These are phyloP conservation scores for Corythornis madagascariensis DNA, from an alignment of 2,113 vertebrate species.

Conservation along the genomic window DNA sequence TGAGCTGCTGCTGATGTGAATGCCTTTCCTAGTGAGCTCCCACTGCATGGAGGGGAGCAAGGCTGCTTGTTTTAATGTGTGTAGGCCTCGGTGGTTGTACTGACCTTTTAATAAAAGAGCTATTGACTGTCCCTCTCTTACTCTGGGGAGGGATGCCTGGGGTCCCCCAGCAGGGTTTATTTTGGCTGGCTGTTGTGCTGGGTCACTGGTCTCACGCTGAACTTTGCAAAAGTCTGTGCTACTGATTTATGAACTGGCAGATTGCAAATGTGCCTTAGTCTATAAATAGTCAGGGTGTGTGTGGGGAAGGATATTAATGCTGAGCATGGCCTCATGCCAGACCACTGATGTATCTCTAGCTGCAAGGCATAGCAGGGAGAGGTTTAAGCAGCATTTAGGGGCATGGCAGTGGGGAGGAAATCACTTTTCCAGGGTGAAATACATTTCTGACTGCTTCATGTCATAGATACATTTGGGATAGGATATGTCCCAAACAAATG, in stretches of 20 bases:
- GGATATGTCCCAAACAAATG: not conserved
- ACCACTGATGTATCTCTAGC: not conserved
- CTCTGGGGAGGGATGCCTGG: not conserved
- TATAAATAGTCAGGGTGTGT: constrained; percentile 50
- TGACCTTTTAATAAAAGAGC: not conserved
- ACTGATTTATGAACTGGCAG: constrained; percentile 60
- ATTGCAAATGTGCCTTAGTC: not conserved
- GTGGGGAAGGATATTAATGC: not conserved
- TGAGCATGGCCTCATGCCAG: not conserved
- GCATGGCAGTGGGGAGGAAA: not conserved
- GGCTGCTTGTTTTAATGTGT: accelerated
- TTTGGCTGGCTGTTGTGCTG: not conserved
- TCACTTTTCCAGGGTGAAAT: not conserved
- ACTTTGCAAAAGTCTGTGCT: not conserved
- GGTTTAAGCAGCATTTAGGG: not conserved
- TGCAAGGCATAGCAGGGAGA: not conserved
- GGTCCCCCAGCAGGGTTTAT: not conserved
- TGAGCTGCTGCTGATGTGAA: not conserved
- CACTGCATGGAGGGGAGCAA: accelerated
- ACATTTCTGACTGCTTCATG: not conserved
- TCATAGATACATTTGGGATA: not conserved
- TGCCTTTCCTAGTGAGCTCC: not conserved
- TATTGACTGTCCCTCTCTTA: accelerated
- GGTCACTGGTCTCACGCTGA: not conserved
- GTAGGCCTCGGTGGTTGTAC: not conserved